Percentiles rank a stretch among this genome's conserved stretches.
Evolutionary conservation across 2,113 vertebrate genomes (phyloP).

Genomic region (Notothenia rossii): DNA sequence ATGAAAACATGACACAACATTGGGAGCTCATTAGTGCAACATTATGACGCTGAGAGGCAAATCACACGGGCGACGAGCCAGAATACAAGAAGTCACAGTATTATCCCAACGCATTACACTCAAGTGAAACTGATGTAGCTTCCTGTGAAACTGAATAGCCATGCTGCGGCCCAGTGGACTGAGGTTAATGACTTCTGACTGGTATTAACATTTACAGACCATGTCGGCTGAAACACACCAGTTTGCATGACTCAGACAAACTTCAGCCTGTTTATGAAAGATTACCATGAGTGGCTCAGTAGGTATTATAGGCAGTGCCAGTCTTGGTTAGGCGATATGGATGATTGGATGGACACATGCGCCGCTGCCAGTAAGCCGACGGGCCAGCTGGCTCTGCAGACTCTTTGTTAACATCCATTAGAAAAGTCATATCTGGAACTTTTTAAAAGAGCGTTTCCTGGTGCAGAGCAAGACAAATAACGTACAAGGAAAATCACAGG

Average conservation of each 20-base stretch:
- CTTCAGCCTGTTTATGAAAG: conserved; percentile 40
- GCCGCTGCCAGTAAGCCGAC: conserved; percentile 31
- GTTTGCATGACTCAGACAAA: conserved; percentile 62
- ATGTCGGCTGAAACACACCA: conserved; percentile 28
- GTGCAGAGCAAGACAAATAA: neutral
- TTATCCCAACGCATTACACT: conserved; percentile 49
- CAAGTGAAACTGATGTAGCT: conserved; percentile 46
- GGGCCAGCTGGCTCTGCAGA: conserved; percentile 43
- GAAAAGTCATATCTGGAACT: conserved; percentile 20
- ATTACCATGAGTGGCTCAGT: conserved; percentile 24
- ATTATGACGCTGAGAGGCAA: conserved; percentile 47
- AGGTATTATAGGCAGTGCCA: conserved; percentile 29
- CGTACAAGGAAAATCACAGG: neutral
- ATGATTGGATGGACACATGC: conserved; percentile 42
- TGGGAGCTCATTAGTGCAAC: conserved; percentile 50
- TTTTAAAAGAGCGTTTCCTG: neutral
- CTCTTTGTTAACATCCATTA: conserved; percentile 24
- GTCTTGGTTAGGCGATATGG: conserved; percentile 26
- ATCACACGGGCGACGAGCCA: conserved; percentile 43
- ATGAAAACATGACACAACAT: conserved; percentile 55
- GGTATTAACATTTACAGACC: conserved; percentile 45
- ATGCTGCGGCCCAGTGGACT: conserved; percentile 39
- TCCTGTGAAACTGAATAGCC: conserved; percentile 54
- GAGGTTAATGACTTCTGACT: conserved; percentile 62
- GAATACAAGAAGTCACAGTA: conserved; percentile 43